Conservation (phyloP, 2,113 vertebrate species). For the Puffinus mauretanicus region DNA sequence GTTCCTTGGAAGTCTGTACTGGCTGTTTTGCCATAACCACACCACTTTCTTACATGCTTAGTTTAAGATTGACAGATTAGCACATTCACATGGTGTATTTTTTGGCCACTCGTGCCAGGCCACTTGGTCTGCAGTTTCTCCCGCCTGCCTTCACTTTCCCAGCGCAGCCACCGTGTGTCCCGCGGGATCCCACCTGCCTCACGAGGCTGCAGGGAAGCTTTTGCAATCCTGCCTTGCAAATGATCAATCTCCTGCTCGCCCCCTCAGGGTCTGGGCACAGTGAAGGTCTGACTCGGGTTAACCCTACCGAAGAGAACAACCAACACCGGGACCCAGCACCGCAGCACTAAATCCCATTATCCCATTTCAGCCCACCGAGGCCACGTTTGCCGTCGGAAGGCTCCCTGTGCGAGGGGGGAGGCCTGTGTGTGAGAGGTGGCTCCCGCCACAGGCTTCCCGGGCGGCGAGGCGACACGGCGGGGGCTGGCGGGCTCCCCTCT, state of each 20-base stretch:
- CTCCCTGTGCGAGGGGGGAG: too few relatives aligned
- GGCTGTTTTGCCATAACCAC: neutral
- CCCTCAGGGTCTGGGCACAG: neutral
- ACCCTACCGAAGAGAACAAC: neutral
- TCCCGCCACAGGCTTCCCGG: neutral
- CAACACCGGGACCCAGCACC: neutral
- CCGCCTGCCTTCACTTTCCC: neutral
- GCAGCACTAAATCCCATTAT: fast-evolving
- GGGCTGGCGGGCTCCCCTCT: neutral
- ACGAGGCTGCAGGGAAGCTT: neutral
- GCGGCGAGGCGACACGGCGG: neutral
- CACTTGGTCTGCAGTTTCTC: too few relatives aligned
- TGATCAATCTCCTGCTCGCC: fast-evolving
- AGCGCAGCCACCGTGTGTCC: fast-evolving
- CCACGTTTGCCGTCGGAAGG: neutral
- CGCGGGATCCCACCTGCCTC: neutral
- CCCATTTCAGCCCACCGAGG: neutral
- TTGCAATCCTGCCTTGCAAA: neutral
- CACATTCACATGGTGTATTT: neutral
- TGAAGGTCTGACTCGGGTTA: neutral
- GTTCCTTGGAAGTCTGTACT: fast-evolving
- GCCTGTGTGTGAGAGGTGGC: fast-evolving
- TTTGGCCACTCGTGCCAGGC: neutral
- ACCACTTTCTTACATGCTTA: neutral
- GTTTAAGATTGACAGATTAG: neutral